These are phyloP conservation scores for Apis cerana DNA, from an alignment of 1,140 invertebrate species.

Conservation along the genomic window DNA sequence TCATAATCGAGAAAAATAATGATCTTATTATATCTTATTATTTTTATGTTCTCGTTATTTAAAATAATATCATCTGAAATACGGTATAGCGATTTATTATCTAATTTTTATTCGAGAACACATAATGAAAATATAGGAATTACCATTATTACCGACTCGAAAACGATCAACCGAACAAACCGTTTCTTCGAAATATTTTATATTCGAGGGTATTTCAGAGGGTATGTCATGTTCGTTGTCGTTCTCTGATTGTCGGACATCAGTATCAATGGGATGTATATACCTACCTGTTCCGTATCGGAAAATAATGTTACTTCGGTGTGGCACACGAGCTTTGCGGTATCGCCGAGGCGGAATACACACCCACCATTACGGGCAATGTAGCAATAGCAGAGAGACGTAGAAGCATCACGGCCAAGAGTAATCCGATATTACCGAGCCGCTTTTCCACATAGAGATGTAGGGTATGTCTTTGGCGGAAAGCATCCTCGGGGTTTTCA, in stretches of 20 bases:
- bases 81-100: too few relatives aligned
- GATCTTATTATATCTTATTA: too few relatives aligned
- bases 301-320: constrained; percentile 69
- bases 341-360: constrained; percentile 37
- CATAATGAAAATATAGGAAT: too few relatives aligned
- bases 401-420: constrained; percentile 58
- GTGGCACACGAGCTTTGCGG: constrained; percentile 38
- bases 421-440: constrained; percentile 77
- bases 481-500: constrained; percentile 60
- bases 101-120: too few relatives aligned
- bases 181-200: constrained; percentile 3
- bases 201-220: not conserved
- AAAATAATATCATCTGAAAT: too few relatives aligned
- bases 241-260: constrained; percentile 44
- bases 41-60: too few relatives aligned
- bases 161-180: too few relatives aligned
- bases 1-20: too few relatives aligned
- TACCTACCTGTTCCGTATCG: constrained; percentile 65
- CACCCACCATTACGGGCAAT: constrained; percentile 49
- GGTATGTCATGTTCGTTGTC: not conserved
- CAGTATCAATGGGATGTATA: constrained; percentile 43
- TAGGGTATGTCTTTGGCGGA: constrained; percentile 46
- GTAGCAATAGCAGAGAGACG: constrained; percentile 45
- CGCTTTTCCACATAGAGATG: constrained; percentile 61
- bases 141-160: too few relatives aligned